These are phyloP conservation scores for Ceratothoa steindachneri DNA, from an alignment of 2,888 invertebrate species.

Conservation along the genomic window DNA sequence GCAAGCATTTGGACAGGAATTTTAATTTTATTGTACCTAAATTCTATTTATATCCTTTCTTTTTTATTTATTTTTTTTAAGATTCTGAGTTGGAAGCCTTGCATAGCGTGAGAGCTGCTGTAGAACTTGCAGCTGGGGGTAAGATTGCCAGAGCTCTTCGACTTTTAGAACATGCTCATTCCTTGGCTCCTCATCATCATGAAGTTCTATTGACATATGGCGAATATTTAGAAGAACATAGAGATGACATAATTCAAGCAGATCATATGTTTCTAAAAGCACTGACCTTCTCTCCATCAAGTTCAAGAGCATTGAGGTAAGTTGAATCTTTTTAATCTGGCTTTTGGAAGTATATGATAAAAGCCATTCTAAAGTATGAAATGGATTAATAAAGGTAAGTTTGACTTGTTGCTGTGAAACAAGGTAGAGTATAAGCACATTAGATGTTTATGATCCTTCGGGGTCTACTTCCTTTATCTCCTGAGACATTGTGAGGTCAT, in stretches of 20 bases:
- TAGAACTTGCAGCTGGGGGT: conserved; percentile 26
- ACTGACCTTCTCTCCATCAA: conserved; percentile 74
- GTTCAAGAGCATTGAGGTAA: conserved; percentile 65
- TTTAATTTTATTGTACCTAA: no score
- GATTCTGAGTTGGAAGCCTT: conserved; percentile 27
- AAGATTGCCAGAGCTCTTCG: conserved; percentile 71
- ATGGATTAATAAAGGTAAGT: no score
- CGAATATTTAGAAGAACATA: conserved; percentile 80
- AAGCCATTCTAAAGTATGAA: no score
- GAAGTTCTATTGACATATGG: conserved; percentile 89
- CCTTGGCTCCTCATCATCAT: conserved; percentile 84
- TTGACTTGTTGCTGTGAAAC: no score
- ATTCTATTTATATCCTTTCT: no score
- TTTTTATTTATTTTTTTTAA: background rate
- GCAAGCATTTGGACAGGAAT: no score
- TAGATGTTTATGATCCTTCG: no score
- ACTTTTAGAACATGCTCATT: conserved; percentile 83
- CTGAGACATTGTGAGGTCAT: no score
- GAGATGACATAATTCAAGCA: conserved; percentile 79
- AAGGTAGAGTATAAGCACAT: no score
- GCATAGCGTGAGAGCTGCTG: conserved; percentile 33
- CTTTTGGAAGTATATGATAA: no score
- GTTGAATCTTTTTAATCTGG: background rate
- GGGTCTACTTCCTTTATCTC: no score
- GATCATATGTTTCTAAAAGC: conserved; percentile 83